Conservation (phyloP, 2,797 vertebrate species). For the Phalanger gymnotis region DNA sequence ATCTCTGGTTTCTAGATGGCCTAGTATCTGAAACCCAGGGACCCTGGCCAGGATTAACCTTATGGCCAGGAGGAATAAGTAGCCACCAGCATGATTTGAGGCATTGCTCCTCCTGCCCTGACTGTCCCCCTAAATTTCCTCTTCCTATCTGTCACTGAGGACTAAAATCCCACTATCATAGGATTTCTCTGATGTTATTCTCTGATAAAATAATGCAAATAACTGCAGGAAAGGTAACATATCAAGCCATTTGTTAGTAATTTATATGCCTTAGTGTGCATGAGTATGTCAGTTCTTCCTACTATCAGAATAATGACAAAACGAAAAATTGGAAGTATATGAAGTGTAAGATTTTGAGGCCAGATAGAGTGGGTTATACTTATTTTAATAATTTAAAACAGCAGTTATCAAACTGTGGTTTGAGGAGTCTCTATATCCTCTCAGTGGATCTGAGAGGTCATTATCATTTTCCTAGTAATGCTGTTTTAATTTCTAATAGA, state of each 20-base stretch:
- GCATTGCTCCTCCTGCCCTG: background rate
- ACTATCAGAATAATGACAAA: background rate
- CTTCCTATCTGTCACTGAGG: background rate
- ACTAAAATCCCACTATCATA: background rate
- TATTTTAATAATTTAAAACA: background rate
- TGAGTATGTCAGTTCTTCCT: background rate
- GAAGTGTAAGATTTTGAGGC: background rate
- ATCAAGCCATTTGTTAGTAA: background rate
- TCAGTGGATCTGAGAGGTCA: background rate
- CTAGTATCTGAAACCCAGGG: background rate
- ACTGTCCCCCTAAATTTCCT: background rate
- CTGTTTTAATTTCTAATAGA: background rate
- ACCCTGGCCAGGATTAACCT: background rate
- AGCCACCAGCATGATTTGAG: background rate
- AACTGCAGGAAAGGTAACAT: background rate
- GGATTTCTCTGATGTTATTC: background rate
- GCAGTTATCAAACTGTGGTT: background rate
- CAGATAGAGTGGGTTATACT: background rate
- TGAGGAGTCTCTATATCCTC: background rate
- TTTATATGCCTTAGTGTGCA: background rate
- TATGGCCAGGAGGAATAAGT: background rate
- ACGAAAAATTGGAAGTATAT: background rate
- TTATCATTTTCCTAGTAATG: background rate
- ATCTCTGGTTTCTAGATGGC: background rate
- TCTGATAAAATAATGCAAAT: background rate